Conservation (phyloP, 2,113 vertebrate genomes). For the Neodon shergylaensis region DNA sequence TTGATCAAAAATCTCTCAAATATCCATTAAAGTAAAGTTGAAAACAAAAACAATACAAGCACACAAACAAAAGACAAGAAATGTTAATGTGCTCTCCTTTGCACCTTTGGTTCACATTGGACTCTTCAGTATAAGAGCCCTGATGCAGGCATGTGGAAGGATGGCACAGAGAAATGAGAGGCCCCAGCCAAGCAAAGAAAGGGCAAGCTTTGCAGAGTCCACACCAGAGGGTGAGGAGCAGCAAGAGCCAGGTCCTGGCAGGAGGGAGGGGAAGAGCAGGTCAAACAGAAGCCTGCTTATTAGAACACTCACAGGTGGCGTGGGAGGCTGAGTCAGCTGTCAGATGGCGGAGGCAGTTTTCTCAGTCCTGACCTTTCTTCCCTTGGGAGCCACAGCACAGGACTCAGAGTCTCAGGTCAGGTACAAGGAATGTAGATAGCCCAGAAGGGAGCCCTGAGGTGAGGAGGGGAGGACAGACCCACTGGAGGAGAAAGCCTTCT, state of each 20-base stretch:
- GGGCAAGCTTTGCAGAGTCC: constrained; percentile 36
- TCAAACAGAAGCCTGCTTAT: not conserved
- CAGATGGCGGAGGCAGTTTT: not conserved
- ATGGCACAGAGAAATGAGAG: not conserved
- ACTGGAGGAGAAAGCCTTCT: not conserved
- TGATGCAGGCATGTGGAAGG: constrained; percentile 46
- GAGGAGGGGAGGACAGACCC: not conserved
- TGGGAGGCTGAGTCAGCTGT: constrained; percentile 1
- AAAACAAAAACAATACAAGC: not conserved
- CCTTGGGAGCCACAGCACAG: not conserved
- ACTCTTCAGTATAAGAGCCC: not conserved
- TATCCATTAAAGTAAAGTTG: not conserved
- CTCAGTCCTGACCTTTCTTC: constrained; percentile 10
- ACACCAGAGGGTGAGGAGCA: not conserved
- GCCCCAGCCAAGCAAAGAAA: not conserved
- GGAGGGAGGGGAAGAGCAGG: not conserved
- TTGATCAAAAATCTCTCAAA: not conserved
- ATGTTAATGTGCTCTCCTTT: not conserved
- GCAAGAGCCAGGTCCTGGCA: not conserved
- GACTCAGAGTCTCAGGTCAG: not conserved
- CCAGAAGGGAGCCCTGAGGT: not conserved
- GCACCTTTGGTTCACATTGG: not conserved
- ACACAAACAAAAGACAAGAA: not conserved
- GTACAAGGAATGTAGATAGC: constrained; percentile 16
- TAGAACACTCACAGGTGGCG: not conserved